Percentiles rank a stretch among this genome's conserved stretches.
These are phyloP conservation scores for Lagorchestes hirsutus DNA, from an alignment of 2,797 vertebrate genomes.

Conservation along the genomic window DNA sequence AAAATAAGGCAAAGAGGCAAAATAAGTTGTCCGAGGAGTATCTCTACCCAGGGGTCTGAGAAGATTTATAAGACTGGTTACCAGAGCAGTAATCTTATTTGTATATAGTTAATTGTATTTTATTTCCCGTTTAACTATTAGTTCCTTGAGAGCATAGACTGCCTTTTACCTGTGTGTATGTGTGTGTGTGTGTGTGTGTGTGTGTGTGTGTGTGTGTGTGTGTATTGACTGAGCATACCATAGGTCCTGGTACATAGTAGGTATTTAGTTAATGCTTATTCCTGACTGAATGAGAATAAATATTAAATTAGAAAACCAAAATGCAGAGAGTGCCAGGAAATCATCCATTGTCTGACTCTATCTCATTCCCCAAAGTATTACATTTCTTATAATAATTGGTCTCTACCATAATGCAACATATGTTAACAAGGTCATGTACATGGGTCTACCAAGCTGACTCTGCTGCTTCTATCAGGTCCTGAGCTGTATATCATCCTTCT, in stretches of 20 bases:
- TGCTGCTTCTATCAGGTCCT: background rate
- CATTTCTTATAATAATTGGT: background rate
- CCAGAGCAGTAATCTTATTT: background rate
- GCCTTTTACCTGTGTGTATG: background rate
- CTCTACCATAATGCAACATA: background rate
- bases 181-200: too few relatives aligned
- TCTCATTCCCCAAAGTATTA: background rate
- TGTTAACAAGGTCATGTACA: background rate
- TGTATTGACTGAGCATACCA: background rate
- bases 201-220: too few relatives aligned
- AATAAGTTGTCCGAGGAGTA: background rate
- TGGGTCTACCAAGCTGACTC: background rate
- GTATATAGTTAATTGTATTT: background rate
- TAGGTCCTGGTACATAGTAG: background rate
- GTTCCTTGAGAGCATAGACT: background rate
- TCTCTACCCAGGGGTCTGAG: background rate
- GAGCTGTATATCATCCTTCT: background rate
- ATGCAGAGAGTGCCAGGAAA: background rate
- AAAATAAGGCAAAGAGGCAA: background rate
- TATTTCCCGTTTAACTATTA: background rate
- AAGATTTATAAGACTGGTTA: background rate
- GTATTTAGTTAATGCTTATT: background rate
- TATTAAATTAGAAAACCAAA: background rate
- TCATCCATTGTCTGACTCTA: background rate
- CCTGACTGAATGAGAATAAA: background rate